These are phyloP conservation scores for Prolemur simus DNA, from an alignment of 2,113 vertebrate genomes.

Conservation along the genomic window DNA sequence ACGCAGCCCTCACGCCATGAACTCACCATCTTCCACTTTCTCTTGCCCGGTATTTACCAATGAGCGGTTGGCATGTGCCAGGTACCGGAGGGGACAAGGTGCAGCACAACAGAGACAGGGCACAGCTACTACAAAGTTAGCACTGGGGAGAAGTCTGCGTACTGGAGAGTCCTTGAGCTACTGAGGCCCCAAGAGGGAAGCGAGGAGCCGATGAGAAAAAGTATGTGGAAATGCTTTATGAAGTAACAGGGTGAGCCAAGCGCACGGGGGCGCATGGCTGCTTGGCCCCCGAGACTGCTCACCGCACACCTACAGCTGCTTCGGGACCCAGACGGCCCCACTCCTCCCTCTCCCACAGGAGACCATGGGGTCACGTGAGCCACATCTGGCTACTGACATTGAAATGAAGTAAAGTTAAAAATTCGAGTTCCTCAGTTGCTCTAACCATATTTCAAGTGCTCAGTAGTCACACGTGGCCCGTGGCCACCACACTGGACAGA, in stretches of 20 bases:
- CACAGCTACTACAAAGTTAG: fast-evolving
- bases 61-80: fast-evolving
- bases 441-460: neutral
- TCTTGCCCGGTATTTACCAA: fast-evolving
- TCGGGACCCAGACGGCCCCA: neutral
- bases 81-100: neutral
- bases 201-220: neutral
- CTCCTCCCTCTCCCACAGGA: neutral
- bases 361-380: neutral
- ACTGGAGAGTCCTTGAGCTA: neutral
- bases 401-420: neutral
- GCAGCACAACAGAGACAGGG: too few relatives aligned
- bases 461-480: neutral
- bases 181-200: neutral
- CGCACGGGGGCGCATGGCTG: fast-evolving
- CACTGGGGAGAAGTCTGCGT: neutral
- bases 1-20: neutral
- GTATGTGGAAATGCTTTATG: fast-evolving
- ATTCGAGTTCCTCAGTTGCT: neutral
- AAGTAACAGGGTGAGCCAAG: neutral
- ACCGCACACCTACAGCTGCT: neutral
- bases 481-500: neutral
- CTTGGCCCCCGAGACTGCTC: neutral
- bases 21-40: fast-evolving
- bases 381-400: neutral